A percentile compares a stretch with the other conserved stretches of the same genome.
Conservation (phyloP, 2,113 vertebrate species). For the Lophochroa leadbeateri region DNA sequence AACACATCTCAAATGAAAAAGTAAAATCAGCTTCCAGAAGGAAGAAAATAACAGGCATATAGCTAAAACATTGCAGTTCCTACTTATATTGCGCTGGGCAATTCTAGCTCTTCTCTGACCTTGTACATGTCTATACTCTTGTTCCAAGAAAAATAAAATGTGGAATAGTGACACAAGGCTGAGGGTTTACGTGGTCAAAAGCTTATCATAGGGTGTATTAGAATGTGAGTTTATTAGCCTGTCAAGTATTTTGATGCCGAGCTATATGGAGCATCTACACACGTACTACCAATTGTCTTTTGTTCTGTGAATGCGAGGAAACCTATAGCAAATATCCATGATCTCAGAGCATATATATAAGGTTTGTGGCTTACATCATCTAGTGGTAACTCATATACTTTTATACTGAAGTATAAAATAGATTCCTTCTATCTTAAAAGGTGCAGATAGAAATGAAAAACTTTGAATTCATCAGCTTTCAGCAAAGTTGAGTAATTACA, state of each 20-base stretch:
- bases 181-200: neutral
- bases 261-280: neutral
- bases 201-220: neutral
- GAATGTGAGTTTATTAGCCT: neutral
- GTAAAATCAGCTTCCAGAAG: neutral
- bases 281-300: neutral
- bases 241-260: neutral
- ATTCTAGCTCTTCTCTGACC: neutral
- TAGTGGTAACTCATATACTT: neutral
- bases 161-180: neutral
- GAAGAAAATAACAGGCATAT: neutral
- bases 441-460: conserved; percentile 39
- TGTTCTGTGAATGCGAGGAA: neutral
- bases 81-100: neutral
- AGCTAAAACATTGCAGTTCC: neutral
- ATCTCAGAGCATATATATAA: neutral
- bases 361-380: neutral
- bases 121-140: neutral
- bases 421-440: conserved; percentile 31
- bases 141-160: neutral
- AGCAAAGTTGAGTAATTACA: conserved; percentile 18
- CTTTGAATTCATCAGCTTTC: conserved; percentile 37
- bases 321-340: neutral
- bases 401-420: conserved; percentile 22
- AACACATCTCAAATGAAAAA: neutral